A percentile compares a stretch with the other conserved stretches of the same genome.
phyloP scores from a whole-genome alignment of 2,888 invertebrate genomes.

The Lycocerus yunnanus region DNA sequence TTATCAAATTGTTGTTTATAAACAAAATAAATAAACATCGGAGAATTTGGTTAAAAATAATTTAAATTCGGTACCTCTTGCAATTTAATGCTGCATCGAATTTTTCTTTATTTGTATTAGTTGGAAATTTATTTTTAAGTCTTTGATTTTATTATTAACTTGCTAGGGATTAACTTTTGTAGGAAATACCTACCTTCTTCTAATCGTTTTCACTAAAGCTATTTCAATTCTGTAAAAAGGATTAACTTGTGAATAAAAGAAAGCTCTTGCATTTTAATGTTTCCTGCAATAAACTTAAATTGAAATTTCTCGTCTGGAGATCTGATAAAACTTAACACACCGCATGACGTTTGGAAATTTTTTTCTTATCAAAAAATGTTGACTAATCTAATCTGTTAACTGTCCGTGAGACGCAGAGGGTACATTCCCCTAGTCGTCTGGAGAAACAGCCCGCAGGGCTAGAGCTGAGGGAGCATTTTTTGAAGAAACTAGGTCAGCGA shows the following conservation, averaged over 20 bases:
- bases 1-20: not conserved
- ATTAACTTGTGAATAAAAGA: not conserved
- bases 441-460: no score
- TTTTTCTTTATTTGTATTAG: not conserved
- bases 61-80: not conserved
- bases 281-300: not conserved
- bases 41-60: not conserved
- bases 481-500: not conserved
- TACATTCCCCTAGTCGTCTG: not conserved
- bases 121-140: not conserved
- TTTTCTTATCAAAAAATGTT: no score
- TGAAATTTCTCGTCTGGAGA: not conserved
- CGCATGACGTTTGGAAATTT: no score
- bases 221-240: not conserved
- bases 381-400: no score
- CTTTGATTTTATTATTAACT: not conserved
- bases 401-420: not conserved
- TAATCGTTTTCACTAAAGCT: not conserved
- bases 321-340: no score
- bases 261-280: not conserved
- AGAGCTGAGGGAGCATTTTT: no score
- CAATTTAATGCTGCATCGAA: not conserved
- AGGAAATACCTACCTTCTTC: not conserved
- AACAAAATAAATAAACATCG: not conserved
- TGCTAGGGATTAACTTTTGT: not conserved